Conservation (phyloP, 2,797 vertebrate species). For the Gymnothorax reevesii region DNA sequence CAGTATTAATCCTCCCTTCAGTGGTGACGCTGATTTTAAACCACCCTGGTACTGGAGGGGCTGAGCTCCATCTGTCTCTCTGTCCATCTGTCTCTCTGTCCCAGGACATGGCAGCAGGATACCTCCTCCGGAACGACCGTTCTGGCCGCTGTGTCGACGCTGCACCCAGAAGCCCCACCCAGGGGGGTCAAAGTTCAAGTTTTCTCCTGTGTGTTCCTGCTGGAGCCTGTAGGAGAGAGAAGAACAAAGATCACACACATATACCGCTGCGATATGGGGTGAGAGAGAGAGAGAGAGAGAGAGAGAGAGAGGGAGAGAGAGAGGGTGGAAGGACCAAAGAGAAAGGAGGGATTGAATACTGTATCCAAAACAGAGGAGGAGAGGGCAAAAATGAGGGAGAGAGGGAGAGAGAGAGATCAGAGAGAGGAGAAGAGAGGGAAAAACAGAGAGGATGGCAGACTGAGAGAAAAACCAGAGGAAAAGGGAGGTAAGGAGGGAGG, state of each 20-base stretch:
- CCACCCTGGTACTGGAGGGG: background rate
- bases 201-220: conserved; percentile 72
- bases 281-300: conserved; percentile 4
- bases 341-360: too few relatives aligned
- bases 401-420: background rate
- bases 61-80: background rate
- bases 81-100: conserved; percentile 17
- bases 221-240: conserved; percentile 68
- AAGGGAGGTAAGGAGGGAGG: too few relatives aligned
- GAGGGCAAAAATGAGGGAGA: conserved; percentile 57
- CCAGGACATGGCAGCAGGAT: conserved; percentile 75
- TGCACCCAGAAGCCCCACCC: conserved; percentile 56
- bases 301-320: background rate
- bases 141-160: conserved; percentile 71
- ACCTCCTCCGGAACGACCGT: conserved; percentile 65
- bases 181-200: conserved; percentile 65
- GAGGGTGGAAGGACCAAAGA: too few relatives aligned
- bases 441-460: background rate
- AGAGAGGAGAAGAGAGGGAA: background rate
- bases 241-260: conserved; percentile 75
- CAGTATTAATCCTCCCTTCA: background rate
- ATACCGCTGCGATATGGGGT: conserved; percentile 76
- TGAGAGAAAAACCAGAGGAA: background rate
- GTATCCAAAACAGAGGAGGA: too few relatives aligned
- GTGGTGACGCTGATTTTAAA: background rate